Base-by-base conservation (phyloP, 2,888 invertebrate genomes). In the Orthosia gracilis region DNA sequence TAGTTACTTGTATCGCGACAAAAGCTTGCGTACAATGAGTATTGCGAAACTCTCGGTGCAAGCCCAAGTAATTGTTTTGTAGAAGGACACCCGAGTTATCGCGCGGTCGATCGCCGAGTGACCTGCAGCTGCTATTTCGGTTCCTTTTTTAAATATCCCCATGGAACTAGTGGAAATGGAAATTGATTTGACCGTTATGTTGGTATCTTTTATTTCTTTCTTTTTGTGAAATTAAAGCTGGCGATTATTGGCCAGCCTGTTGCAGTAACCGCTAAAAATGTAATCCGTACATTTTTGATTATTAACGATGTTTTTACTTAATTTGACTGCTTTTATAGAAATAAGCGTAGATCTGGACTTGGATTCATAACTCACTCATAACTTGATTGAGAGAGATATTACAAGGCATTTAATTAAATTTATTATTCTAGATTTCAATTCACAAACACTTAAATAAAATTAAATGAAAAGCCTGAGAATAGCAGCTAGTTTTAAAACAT, bases 41-140 rank as follows among this genome's bases (percentile, higher is more conserved):
- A 91, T 94, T 94, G 92, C 92, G 90, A 92, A 94, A 95, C 93
- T 94, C 94, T 91, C 89, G 86, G 90, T 89, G 89, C 90, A 91
- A 90, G 90, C 91, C 90, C 90, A 90, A 92, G 85, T 95, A 94
- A 96, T 96, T 95, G 95, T 94, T 95, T 94, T 92, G 94, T 94
- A 91, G 94, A 94, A 95, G 94, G 95, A 95, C 95, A 93, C 88
- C 52, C 55, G 84, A 89, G 89, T 93, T 95, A 96, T 95, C 95
- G 91, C 84, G 81, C 85, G 78, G 85, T 89, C 93, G 91, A 94
- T 94, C 94, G 87, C 81, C 78, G 86, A 89, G 87, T 91, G 91
- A 91, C 91, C 87, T 90, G 93, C 96, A 95, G 95, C 95, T 95
- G 96, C 93, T 88, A 91, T 93, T 93, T 92, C 89, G 82, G 89